These are phyloP conservation scores for Coccyzus lansbergi DNA, from an alignment of 2,797 vertebrate genomes.

Conservation along the genomic window DNA sequence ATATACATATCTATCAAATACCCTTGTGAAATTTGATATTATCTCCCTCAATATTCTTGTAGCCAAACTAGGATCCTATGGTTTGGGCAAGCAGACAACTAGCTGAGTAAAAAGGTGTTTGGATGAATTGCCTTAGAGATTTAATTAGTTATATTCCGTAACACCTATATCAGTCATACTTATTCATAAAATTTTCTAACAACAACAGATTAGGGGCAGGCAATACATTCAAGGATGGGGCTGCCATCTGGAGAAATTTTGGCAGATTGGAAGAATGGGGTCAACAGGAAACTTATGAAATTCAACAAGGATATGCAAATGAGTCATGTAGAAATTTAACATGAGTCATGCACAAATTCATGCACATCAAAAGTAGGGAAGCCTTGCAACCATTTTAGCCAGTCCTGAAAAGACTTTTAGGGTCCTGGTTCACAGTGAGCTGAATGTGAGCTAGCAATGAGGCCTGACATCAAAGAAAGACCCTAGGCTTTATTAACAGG, in stretches of 20 bases:
- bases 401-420: not conserved
- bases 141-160: not conserved
- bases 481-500: not conserved
- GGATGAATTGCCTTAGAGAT: rapidly evolving
- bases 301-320: not conserved
- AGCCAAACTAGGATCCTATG: not conserved
- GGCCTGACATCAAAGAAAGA: not conserved
- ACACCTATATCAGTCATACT: not conserved
- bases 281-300: not conserved
- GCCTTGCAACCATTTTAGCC: not conserved
- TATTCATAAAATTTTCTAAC: not conserved
- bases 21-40: not conserved
- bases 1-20: not conserved
- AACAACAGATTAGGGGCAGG: not conserved
- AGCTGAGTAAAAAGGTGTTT: not conserved
- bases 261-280: not conserved
- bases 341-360: not conserved
- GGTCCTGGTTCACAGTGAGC: not conserved
- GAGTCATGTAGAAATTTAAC: not conserved
- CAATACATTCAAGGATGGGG: not conserved
- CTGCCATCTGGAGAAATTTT: not conserved
- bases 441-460: not conserved
- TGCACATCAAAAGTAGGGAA: not conserved
- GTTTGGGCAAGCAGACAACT: not conserved
- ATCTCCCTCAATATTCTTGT: not conserved